These are phyloP conservation scores for honey bee (Apis mellifera) DNA, from an alignment of 1,140 invertebrate species.

Conservation along the genomic window Amel_HAv3.1 CM009945.2:7111501-7112000, in stretches of 20 bases:
- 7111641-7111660: conserved; percentile 27
- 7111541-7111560: too few species aligned
- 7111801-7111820: background rate
- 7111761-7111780: conserved; percentile 4
- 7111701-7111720: conserved; percentile 46
- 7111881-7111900: conserved; percentile 22
- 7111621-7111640: conserved; percentile 60
- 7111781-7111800: conserved; percentile 9
- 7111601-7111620: conserved; percentile 63
- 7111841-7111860: conserved; percentile 54
- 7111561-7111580: conserved; percentile 19
- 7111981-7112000: conserved; percentile 60
- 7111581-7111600: conserved; percentile 38
- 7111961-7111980: conserved; percentile 51
- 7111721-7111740: conserved; percentile 64
- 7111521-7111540: too few species aligned
- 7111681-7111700: conserved; percentile 16
- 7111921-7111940: conserved; percentile 59
- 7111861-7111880: conserved; percentile 61
- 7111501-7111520: too few species aligned
- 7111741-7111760: conserved; percentile 58
- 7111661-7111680: conserved; percentile 42
- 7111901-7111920: conserved; percentile 53
- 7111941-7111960: conserved; percentile 60
- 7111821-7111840: conserved; percentile 45